Percentiles rank a stretch among this genome's conserved stretches.
These are phyloP conservation scores for Barbus barbus DNA, from an alignment of 2,113 vertebrate genomes.

Conservation along the genomic window DNA sequence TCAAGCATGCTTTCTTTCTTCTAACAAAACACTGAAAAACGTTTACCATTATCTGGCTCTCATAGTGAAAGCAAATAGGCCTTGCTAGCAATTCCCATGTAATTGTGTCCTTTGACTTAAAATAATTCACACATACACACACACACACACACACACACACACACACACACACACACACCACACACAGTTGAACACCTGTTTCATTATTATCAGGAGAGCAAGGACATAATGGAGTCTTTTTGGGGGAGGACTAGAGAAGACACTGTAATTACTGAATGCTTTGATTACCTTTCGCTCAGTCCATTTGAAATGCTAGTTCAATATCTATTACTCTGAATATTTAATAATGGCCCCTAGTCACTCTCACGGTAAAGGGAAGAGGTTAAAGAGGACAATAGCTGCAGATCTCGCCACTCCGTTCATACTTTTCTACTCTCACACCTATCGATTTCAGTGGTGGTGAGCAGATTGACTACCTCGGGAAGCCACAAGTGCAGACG, in stretches of 20 bases:
- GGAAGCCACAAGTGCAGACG: constrained; percentile 16
- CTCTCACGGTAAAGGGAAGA: constrained; percentile 43
- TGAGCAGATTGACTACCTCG: constrained; percentile 23
- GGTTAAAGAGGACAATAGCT: constrained; percentile 54
- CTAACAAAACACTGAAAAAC: constrained; percentile 30
- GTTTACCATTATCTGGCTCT: constrained; percentile 56
- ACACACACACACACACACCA: constrained; percentile 40
- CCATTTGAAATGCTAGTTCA: constrained; percentile 62
- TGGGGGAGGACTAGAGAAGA: constrained; percentile 59
- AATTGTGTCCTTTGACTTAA: constrained; percentile 63
- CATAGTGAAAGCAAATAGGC: constrained; percentile 54
- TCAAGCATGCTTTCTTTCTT: neutral
- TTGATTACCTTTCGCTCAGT: constrained; percentile 73
- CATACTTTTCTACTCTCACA: constrained; percentile 39
- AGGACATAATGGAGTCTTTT: constrained; percentile 65
- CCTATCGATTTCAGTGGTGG: constrained; percentile 32
- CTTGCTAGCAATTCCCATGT: constrained; percentile 57
- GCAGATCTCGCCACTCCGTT: constrained; percentile 37
- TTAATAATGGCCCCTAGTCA: constrained; percentile 65
- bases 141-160: constrained; percentile 45
- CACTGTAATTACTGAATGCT: constrained; percentile 72
- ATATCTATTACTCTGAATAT: constrained; percentile 73
- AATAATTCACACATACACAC: neutral
- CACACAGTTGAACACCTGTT: constrained; percentile 59
- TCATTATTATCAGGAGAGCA: constrained; percentile 69